Percentiles rank a stretch among this genome's conserved stretches.
phyloP scores from a whole-genome alignment of 2,113 vertebrate species.

The Otocyon megalotis region DNA sequence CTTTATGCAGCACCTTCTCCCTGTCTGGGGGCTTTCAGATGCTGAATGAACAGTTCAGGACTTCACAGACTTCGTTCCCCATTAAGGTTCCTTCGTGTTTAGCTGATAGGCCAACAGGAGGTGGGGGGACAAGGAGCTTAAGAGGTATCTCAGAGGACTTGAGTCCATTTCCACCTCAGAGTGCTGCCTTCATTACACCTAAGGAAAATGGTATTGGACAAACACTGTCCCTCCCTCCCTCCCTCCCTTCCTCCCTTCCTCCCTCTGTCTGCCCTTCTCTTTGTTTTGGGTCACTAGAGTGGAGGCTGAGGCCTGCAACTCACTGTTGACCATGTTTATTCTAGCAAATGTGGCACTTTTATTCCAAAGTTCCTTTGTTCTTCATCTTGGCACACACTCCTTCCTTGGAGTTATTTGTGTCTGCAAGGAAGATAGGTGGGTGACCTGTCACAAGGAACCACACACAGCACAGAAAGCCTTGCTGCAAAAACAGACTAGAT shows the following conservation, averaged over 20 bases:
- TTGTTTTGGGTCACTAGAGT: neutral
- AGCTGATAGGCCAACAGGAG: neutral
- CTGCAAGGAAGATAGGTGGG: slow-evolving; percentile 50
- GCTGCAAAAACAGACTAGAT: slow-evolving; percentile 44
- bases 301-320: neutral
- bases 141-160: too few relatives aligned
- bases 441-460: slow-evolving; percentile 70
- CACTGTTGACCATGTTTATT: neutral
- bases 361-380: slow-evolving; percentile 33
- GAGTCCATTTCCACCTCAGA: neutral
- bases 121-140: neutral
- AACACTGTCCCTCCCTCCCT: neutral
- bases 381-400: neutral
- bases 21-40: neutral
- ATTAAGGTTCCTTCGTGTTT: neutral
- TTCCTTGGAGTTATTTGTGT: slow-evolving; percentile 64
- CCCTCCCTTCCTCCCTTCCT: neutral
- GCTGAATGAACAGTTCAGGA: neutral
- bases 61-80: neutral
- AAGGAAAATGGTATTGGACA: neutral
- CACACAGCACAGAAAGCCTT: neutral
- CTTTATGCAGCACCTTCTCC: neutral
- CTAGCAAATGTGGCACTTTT: neutral
- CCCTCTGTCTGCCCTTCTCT: neutral
- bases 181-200: rapidly evolving